Conservation (phyloP, 2,113 vertebrate species). For the Aplodontia rufa region DNA sequence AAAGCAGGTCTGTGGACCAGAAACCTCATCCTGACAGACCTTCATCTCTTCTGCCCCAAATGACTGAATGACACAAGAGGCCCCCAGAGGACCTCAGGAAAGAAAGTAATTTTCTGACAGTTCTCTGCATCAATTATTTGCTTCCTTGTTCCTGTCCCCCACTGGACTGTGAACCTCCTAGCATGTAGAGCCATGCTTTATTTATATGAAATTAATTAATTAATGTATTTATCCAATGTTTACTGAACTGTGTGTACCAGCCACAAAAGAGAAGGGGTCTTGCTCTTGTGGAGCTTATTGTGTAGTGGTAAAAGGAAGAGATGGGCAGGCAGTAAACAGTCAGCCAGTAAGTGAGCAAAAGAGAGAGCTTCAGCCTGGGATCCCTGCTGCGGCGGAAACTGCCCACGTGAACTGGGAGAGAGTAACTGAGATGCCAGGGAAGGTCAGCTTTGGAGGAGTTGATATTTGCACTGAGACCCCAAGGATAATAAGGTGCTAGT, state of each 20-base stretch:
- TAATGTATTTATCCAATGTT: background rate
- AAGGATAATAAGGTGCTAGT: background rate
- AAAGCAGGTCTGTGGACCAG: background rate
- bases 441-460: background rate
- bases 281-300: background rate
- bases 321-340: background rate
- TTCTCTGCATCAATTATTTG: background rate
- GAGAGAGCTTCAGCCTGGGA: background rate
- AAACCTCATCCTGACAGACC: background rate
- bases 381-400: background rate
- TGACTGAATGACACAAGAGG: too few species aligned
- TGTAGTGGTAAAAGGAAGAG: background rate
- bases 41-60: background rate
- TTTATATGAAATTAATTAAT: background rate
- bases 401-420: background rate
- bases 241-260: background rate
- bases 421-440: background rate
- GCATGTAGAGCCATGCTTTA: background rate
- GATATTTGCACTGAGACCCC: background rate
- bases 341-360: background rate
- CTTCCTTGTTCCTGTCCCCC: background rate
- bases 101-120: background rate
- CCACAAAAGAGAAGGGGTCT: background rate
- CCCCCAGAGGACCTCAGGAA: rapidly evolving
- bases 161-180: background rate